Evolutionary conservation across 2,797 vertebrate genomes (phyloP), one percentile per base, ranked within the genome.

Genomic region (Lepus oiostolus): DNA sequence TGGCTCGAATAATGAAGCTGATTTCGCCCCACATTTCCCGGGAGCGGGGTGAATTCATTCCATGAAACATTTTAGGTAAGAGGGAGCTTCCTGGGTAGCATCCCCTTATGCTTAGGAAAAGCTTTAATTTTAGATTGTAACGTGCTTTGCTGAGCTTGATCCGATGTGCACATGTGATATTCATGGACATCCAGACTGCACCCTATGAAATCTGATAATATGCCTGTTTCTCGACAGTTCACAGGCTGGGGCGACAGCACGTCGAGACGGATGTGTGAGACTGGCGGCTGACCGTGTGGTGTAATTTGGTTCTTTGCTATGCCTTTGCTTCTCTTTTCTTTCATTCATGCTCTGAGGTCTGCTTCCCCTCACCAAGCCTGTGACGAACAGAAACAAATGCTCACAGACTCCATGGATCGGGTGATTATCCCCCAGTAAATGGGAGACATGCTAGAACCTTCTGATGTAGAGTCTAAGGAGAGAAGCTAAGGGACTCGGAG

Each of bases 21-120:
- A 67, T 62, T 60, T 85, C 38, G 47, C 63, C 94, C n/a, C 35
- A 63, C 10, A 77, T 90, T 94, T 93, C 0, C 4, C 58, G 17
- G 30, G 28, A 84, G 47, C n/a, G 62, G 68, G 85, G 47, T 9
- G 21, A 85, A 84, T 79, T 92, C 32, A 87, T 76, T 72, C 91
- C 16, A 63, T 54, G 52, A 60, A 88, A 88, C 54, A 91, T 81
- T 96, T 90, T 7, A 16, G 63, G 77, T 6, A 60, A 77, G 30
- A 65, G 88, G 30, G 7, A 72, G 35, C 54, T 89, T 93, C 71
- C 30, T 89, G 62, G 47, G 21, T 24, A 70, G 30, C 17, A 58
- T 42, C 72, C 65, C 7, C 26, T 67, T 76, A 32, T 30, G 19
- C 71, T 87, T 52, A 28, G 60, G 58, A 93, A 65, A 82, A 94